Conservation (phyloP, 1,140 invertebrate species). For the Bemisia tabaci region DNA sequence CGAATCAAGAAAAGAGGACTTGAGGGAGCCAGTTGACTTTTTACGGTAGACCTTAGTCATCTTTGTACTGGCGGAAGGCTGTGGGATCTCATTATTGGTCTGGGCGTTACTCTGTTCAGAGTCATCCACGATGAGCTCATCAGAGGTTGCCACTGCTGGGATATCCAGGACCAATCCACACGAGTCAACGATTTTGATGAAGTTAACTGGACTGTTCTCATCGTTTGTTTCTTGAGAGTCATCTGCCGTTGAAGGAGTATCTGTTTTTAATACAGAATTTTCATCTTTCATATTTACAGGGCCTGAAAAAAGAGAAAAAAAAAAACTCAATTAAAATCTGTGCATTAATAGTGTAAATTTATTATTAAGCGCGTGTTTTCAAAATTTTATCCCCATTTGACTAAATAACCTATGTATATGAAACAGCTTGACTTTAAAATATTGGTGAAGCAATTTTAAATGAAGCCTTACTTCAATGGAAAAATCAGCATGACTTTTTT, state of each 20-base stretch:
- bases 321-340: background rate
- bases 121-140: background rate
- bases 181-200: slow-evolving; percentile 2
- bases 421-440: no score
- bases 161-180: slow-evolving; percentile 2
- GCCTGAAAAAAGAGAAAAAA: no score
- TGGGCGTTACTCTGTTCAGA: background rate
- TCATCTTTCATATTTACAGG: background rate
- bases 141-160: background rate
- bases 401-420: no score
- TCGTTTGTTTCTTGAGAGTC: background rate
- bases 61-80: background rate
- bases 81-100: background rate
- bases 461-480: no score
- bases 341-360: background rate
- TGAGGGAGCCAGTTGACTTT: slow-evolving; percentile 1
- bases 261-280: background rate
- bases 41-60: slow-evolving; percentile 3
- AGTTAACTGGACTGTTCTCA: background rate
- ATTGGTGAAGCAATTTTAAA: no score
- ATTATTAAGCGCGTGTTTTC: no score
- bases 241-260: background rate
- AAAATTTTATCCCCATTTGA: no score
- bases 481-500: no score
- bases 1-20: background rate